These are phyloP conservation scores for Adineta ricciae DNA, from an alignment of 2,888 invertebrate genomes.

Conservation along the genomic window DNA sequence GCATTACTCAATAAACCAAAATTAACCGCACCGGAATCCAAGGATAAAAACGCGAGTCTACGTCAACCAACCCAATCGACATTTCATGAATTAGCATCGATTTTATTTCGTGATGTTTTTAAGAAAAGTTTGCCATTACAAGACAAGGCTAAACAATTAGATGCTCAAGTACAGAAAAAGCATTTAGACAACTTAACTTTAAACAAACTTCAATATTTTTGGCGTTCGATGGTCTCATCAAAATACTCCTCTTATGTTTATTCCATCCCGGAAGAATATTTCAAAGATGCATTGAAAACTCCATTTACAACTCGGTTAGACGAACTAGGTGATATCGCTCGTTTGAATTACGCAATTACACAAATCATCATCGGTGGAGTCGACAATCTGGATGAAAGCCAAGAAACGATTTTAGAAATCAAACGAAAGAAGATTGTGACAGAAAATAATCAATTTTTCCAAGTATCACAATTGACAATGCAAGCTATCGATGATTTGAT, in stretches of 20 bases:
- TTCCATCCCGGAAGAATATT: not conserved
- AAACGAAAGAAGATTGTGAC: not conserved
- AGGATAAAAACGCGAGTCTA: not conserved
- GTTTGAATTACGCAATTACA: not conserved
- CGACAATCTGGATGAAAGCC: not conserved
- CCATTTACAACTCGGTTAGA: not conserved
- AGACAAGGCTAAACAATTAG: not conserved
- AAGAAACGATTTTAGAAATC: not conserved
- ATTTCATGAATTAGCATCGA: not conserved
- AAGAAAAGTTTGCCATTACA: not conserved
- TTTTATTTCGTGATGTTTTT: not conserved
- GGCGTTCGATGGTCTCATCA: not conserved
- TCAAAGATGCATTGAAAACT: not conserved
- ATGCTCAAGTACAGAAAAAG: not conserved
- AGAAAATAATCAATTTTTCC: not conserved
- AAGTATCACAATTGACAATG: not conserved
- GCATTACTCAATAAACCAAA: not conserved
- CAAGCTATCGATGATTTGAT: not conserved
- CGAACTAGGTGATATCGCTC: not conserved
- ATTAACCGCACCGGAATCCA: no score
- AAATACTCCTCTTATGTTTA: not conserved
- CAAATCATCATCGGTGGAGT: not conserved
- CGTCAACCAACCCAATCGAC: not conserved
- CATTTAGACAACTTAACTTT: not conserved
- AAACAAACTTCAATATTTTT: not conserved